phyloP scores from a whole-genome alignment of 2,113 vertebrate genomes.

The Etheostoma cragini region DNA sequence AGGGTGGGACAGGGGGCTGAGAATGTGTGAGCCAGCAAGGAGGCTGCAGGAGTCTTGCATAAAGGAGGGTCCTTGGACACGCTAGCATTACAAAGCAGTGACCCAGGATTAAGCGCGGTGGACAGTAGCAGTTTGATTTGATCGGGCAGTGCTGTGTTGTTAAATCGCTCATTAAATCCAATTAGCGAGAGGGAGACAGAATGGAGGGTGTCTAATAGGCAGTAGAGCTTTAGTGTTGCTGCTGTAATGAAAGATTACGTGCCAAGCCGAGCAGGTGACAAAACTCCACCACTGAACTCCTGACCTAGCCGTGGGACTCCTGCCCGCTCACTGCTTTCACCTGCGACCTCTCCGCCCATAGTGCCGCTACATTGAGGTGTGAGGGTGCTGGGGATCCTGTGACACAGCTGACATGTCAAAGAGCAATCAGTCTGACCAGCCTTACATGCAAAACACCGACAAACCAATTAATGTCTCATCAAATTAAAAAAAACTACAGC shows the following conservation, averaged over 20 bases:
- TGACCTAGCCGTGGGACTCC: conserved; percentile 50
- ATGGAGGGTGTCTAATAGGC: conserved; percentile 18
- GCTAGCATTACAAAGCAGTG: conserved; percentile 67
- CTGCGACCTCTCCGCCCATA: conserved; percentile 16
- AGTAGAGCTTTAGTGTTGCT: conserved; percentile 20
- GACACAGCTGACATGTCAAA: conserved; percentile 30
- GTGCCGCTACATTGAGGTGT: conserved; percentile 9
- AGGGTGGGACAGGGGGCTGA: neutral
- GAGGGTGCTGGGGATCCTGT: conserved; percentile 18
- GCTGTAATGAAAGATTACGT: conserved; percentile 33
- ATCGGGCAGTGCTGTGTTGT: conserved; percentile 78
- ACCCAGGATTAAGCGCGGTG: conserved; percentile 67
- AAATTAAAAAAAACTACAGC: conserved; percentile 43
- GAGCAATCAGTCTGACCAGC: neutral
- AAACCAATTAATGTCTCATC: conserved; percentile 67
- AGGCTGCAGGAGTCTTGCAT: conserved; percentile 21
- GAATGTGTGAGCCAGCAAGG: conserved; percentile 37
- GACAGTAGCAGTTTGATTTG: conserved; percentile 83
- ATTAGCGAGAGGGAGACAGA: conserved; percentile 74
- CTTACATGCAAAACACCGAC: conserved; percentile 19
- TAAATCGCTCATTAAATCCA: conserved; percentile 88
- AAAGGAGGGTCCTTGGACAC: conserved; percentile 36
- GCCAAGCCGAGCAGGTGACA: conserved; percentile 58
- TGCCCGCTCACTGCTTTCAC: conserved; percentile 12
- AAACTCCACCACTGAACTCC: conserved; percentile 60